Evolutionary conservation across 2,797 vertebrate species (phyloP), one percentile per base, ranked within the genome.

Genomic region (Spinus olivaceus): DNA sequence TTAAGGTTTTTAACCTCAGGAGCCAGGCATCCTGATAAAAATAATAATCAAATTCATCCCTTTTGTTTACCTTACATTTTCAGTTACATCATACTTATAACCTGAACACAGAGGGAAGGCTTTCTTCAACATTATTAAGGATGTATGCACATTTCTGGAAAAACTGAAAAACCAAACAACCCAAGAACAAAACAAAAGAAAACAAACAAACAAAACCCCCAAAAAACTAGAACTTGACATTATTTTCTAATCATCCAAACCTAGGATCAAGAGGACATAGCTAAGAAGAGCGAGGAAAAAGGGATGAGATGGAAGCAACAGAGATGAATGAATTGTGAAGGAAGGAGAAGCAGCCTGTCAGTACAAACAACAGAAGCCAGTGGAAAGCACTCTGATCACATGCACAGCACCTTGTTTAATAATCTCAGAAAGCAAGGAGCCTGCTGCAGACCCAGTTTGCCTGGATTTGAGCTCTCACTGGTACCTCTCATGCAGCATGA

Each of bases 1-100:
- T 66, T 60, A 77, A 66, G 53, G 82, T 81, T 0, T 56, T 51
- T 66, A 81, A 82, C 30, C 59, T 90, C 63, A 73, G 46, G 63
- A 91, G 22, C 32, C 60, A 86, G 82, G 44, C 35, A 76, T 83
- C 54, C 24, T 37, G 73, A 84, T 72, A 76, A 94, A 83, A 92
- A 81, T 18, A 81, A 88, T 25, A 79, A 86, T 69, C 44, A 81
- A 51, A 86, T 72, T 61, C 0, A 4, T 69, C 37, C 8, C 65
- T 86, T 72, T 81, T 72, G 16, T 90, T 91, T 90, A 44, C 44
- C n/a, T 81, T 81, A 63, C 30, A 9, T 37, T 81, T 93, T 88
- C 6, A 70, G 28, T 69, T 65, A 74, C 35, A 14, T 50, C 57
- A n/a, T 57, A 54, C 23, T 80, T 44, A 28, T 25, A 83, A 59